Evolutionary conservation across 2,797 vertebrate species (phyloP), one percentile per base, ranked within the genome.

Genomic region (Tragopan temminckii): DNA sequence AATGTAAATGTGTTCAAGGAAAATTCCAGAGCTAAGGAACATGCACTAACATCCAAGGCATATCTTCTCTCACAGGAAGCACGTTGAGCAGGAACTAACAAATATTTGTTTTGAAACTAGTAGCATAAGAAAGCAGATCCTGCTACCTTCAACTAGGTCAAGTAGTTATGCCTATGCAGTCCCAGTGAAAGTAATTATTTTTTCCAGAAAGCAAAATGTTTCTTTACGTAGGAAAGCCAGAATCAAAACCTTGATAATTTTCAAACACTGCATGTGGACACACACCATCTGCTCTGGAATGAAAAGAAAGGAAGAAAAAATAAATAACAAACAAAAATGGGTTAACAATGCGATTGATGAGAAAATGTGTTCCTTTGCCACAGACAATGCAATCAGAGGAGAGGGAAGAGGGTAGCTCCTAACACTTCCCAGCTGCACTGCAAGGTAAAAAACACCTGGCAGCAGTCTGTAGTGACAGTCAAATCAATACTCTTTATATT

Each of bases 171-270:
- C 24, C 57, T 69, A 5, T 10, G 27, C 14, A 69, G 35, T 88
- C 85, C 76, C 74, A 69, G 17, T 68, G 67, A 93, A 92, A 94
- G 64, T 38, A 78, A 86, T 84, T 86, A 61, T 23, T 85, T 13
- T 61, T 93, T 90, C 75, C 67, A 53, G 62, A 53, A 10, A 33
- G 24, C 33, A 57, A 59, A 36, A 13, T 43, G 17, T 24, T 80
- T 83, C 29, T 69, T 80, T 72, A n/a, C 6, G 13, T 31, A 57
- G 36, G 61, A 79, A 79, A 64, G 18, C 3, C 40, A 71, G 25
- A 83, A 61, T 75, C 17, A 67, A 80, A 74, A 63, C 11, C 29
- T 35, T 11, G 1, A 20, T 24, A 68, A 64, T 55, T 84, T 78
- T 78, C 50, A 66, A 33, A 77, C 29, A 27, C 38, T 33, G 5